Percentiles rank a stretch among this genome's conserved stretches.
These are phyloP conservation scores for Nymphalis urticae DNA, from an alignment of 2,888 invertebrate genomes.

Conservation along the genomic window DNA sequence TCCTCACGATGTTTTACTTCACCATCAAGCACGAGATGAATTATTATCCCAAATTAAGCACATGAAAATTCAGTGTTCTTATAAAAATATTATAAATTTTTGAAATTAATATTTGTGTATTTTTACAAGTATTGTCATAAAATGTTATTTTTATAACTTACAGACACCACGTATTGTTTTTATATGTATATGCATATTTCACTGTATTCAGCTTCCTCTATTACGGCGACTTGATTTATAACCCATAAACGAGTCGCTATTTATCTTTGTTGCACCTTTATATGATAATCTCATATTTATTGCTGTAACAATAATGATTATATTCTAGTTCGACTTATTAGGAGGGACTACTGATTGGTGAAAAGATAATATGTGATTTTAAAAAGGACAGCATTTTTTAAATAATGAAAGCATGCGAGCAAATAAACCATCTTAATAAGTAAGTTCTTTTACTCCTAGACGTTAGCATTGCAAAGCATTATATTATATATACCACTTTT, in stretches of 20 bases:
- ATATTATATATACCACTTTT: too few species aligned
- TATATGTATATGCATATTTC: constrained; percentile 2
- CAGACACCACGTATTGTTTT: background rate
- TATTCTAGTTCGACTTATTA: constrained; percentile 3
- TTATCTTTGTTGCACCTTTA: constrained; percentile 35
- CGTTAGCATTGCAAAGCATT: too few species aligned
- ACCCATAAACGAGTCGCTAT: constrained; percentile 24
- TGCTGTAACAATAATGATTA: constrained; percentile 21
- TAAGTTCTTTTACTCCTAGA: too few species aligned
- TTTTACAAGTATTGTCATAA: background rate
- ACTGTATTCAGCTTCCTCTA: constrained; percentile 19
- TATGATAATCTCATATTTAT: constrained; percentile 31
- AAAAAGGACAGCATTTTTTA: too few species aligned
- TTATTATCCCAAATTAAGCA: too few species aligned
- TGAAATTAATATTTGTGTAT: too few species aligned
- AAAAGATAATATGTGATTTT: background rate
- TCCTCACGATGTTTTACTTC: too few species aligned
- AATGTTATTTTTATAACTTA: background rate
- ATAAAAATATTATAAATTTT: too few species aligned
- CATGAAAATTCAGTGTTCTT: too few species aligned
- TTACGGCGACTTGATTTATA: constrained; percentile 30
- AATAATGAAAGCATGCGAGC: too few species aligned
- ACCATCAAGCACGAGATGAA: too few species aligned
- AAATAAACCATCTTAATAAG: too few species aligned
- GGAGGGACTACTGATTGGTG: background rate